phyloP scores from a whole-genome alignment of 2,113 vertebrate genomes.

The Grammomys dolichurus region DNA sequence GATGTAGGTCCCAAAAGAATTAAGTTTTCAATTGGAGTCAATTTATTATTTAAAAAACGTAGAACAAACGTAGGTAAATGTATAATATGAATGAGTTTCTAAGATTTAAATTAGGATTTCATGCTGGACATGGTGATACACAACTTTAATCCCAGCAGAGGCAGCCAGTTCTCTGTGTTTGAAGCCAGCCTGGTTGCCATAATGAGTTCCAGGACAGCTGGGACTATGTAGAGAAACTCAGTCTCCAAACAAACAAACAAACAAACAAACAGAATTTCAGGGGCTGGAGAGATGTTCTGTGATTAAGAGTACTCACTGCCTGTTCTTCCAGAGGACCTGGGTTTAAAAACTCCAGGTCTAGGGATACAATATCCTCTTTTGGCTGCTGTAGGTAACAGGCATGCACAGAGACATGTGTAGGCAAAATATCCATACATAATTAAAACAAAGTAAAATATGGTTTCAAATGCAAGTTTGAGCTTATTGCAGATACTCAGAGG shows the following conservation, averaged over 20 bases:
- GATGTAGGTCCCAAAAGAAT: background rate
- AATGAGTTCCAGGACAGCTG: background rate
- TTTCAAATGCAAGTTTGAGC: constrained; percentile 37
- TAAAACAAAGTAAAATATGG: constrained; percentile 3
- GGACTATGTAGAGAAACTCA: background rate
- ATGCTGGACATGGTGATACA: background rate
- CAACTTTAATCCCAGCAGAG: background rate
- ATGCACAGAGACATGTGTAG: background rate
- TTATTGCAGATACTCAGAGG: background rate
- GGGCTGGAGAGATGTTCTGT: background rate
- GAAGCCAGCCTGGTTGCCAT: background rate
- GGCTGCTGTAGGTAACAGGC: background rate
- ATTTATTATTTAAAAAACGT: constrained; percentile 44
- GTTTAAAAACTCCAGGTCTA: background rate
- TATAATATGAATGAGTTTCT: constrained; percentile 43
- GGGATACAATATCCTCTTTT: background rate
- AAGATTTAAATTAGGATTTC: constrained; percentile 48
- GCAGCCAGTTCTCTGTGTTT: background rate
- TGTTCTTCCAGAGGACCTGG: background rate
- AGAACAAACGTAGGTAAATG: background rate
- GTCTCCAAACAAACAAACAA: background rate
- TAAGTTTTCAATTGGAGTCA: constrained; percentile 27
- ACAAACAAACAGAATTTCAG: background rate
- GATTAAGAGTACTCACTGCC: background rate
- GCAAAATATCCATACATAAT: background rate